Percentiles rank a stretch among this genome's conserved stretches.
Conservation (phyloP, 2,113 vertebrate genomes). For the Apodemus speciosus region DNA sequence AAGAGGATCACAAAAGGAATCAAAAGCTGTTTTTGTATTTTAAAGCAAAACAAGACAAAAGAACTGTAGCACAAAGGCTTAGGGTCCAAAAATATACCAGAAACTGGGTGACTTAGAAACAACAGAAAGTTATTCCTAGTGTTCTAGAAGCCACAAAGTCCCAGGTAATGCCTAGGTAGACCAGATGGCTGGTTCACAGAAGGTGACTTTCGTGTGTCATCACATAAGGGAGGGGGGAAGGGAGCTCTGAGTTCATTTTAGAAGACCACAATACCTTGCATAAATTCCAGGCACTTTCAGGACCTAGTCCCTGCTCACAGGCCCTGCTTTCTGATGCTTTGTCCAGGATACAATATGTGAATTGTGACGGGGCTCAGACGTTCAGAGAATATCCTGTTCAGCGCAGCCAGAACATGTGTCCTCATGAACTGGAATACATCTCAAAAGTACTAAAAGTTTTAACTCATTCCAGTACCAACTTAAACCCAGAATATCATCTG, state of each 20-base stretch:
- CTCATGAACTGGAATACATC: not conserved
- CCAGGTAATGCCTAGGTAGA: not conserved
- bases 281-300: not conserved
- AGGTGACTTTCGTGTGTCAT: not conserved
- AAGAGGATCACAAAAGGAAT: not conserved
- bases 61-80: not conserved
- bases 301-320: not conserved
- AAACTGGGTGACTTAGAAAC: not conserved
- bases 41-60: constrained; percentile 1
- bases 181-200: not conserved
- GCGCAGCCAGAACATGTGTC: not conserved
- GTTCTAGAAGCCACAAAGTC: not conserved
- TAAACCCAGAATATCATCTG: not conserved
- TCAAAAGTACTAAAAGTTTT: not conserved
- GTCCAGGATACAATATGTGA: not conserved
- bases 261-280: not conserved
- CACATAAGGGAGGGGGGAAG: not conserved
- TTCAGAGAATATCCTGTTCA: not conserved
- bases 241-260: not conserved
- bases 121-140: not conserved
- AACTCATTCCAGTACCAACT: not conserved
- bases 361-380: not conserved
- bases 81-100: not conserved
- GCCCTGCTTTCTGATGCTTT: not conserved
- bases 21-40: not conserved